phyloP scores from a whole-genome alignment of 2,113 vertebrate genomes.

The human region GRCh38 chr7:1615501-1616000 shows the following conservation, averaged over 20 bases:
- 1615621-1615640: constrained; percentile 30
- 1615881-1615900: constrained; percentile 52
- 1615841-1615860: constrained; percentile 48
- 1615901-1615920: constrained; percentile 63
- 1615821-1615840: constrained; percentile 45
- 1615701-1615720: neutral
- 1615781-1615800: constrained; percentile 39
- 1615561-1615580: constrained; percentile 14
- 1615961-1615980: constrained; percentile 41
- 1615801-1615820: constrained; percentile 24
- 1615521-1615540: constrained; percentile 31
- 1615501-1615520: constrained; percentile 34
- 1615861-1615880: constrained; percentile 44
- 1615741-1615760: constrained; percentile 48
- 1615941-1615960: constrained; percentile 68
- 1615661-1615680: no score
- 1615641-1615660: no score
- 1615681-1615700: no score
- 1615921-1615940: constrained; percentile 61
- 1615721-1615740: constrained; percentile 54
- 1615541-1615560: constrained; percentile 38
- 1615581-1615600: constrained; percentile 76
- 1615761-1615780: constrained; percentile 57
- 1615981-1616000: neutral
- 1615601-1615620: constrained; percentile 51